These are phyloP conservation scores for Uloborus plumipes DNA, from an alignment of 2,888 invertebrate species.

Conservation along the genomic window DNA sequence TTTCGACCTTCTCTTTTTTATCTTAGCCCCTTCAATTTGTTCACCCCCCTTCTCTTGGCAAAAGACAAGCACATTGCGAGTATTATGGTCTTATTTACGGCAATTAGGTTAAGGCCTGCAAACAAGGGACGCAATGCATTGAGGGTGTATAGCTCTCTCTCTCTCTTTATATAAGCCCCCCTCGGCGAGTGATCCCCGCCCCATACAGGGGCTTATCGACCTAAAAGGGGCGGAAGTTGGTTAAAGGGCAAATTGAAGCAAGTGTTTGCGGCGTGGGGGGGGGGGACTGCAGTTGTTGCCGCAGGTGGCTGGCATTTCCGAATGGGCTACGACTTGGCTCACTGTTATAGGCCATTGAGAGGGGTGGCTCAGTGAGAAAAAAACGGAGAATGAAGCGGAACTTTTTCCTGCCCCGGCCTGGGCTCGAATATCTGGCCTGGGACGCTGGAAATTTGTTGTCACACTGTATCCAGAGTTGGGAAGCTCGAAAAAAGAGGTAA, in stretches of 20 bases:
- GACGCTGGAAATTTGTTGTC: neutral
- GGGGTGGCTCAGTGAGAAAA: conserved; percentile 13
- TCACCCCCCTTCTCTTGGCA: conserved; percentile 27
- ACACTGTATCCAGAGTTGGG: neutral
- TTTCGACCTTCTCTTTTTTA: conserved; percentile 33
- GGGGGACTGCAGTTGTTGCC: conserved; percentile 11
- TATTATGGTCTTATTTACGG: conserved; percentile 65
- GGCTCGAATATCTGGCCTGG: conserved; percentile 10
- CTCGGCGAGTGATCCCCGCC: conserved; percentile 1
- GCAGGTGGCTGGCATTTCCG: conserved; percentile 58
- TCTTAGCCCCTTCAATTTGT: conserved; percentile 52
- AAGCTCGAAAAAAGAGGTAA: neutral
- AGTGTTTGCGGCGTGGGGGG: conserved; percentile 48
- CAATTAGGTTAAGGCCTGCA: conserved; percentile 65
- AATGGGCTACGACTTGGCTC: conserved; percentile 51
- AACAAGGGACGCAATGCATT: conserved; percentile 58
- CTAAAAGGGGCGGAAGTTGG: conserved; percentile 28
- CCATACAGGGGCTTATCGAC: conserved; percentile 55
- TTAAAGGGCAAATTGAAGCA: conserved; percentile 55
- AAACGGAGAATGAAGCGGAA: conserved; percentile 34
- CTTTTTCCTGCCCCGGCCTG: conserved; percentile 27
- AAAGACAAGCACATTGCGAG: conserved; percentile 63
- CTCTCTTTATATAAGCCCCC: conserved; percentile 57
- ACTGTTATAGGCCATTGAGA: conserved; percentile 49
- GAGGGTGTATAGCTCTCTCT: conserved; percentile 47